Evolutionary conservation across 2,113 vertebrate genomes (phyloP).

Genomic region (Hymenochirus boettgeri): DNA sequence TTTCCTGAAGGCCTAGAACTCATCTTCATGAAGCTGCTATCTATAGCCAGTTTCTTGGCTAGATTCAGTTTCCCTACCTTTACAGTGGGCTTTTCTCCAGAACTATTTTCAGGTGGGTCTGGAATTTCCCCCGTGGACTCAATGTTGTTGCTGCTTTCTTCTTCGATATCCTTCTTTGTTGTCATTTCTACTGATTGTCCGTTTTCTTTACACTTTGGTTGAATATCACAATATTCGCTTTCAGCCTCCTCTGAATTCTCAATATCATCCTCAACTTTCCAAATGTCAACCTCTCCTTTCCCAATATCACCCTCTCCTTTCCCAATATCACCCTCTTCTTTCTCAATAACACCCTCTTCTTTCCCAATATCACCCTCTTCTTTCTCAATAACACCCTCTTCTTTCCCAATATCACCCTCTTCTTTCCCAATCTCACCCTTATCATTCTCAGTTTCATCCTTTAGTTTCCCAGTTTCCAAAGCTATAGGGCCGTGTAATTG

Average conservation of each 20-base stretch:
- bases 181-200: not conserved
- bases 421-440: too few species aligned
- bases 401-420: too few species aligned
- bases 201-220: conserved; percentile 14
- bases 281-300: too few species aligned
- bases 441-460: not conserved
- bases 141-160: conserved; percentile 3
- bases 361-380: too few species aligned
- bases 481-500: too few species aligned
- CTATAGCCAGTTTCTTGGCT: conserved; percentile 77
- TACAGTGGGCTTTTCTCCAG: conserved; percentile 55
- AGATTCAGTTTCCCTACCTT: conserved; percentile 82
- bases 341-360: too few species aligned
- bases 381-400: too few species aligned
- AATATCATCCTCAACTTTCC: too few species aligned
- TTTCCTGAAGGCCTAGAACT: conserved; percentile 93
- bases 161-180: conserved; percentile 32
- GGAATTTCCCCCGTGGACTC: conserved; percentile 11
- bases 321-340: too few species aligned
- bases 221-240: not conserved
- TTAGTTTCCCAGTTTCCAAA: not conserved
- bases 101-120: conserved; percentile 22
- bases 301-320: too few species aligned
- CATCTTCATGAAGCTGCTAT: conserved; percentile 78
- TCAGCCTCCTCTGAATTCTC: too few species aligned